These are phyloP conservation scores for Eupithecia inturbata DNA, from an alignment of 2,888 invertebrate species.

Conservation along the genomic window DNA sequence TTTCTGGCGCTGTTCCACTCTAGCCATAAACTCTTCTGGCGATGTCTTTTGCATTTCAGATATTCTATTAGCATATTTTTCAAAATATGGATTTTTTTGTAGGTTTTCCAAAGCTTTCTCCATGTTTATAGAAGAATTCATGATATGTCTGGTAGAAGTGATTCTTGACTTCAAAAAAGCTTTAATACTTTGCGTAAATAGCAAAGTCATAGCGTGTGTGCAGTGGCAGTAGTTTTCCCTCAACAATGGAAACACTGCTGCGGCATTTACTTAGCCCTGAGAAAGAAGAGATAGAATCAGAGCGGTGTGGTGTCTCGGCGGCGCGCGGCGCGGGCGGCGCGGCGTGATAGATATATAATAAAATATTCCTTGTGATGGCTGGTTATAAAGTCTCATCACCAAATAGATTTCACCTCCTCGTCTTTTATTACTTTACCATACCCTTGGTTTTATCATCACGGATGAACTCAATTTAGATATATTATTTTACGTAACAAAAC, in stretches of 20 bases:
- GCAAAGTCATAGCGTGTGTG: conserved; percentile 1
- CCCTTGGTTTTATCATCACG: neutral
- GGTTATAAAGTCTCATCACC: neutral
- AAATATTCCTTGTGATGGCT: neutral
- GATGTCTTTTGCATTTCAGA: conserved; percentile 88
- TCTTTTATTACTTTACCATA: neutral
- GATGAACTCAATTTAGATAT: neutral
- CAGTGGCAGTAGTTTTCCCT: neutral
- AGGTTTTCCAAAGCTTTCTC: conserved; percentile 83
- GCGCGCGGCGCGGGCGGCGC: too few species aligned
- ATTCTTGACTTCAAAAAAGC: conserved; percentile 8
- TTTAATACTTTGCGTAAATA: conserved; percentile 6
- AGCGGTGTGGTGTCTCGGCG: neutral
- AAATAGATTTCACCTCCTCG: neutral
- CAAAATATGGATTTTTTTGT: conserved; percentile 89
- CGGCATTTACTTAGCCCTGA: neutral
- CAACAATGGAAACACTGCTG: neutral
- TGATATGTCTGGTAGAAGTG: conserved; percentile 18
- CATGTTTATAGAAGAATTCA: conserved; percentile 59
- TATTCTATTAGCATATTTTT: conserved; percentile 92
- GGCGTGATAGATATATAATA: neutral
- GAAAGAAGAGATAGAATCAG: neutral
- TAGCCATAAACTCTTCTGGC: conserved; percentile 89
- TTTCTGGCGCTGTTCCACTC: conserved; percentile 83
- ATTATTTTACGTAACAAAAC: neutral